Percentiles rank a stretch among this genome's conserved stretches.
phyloP scores from a whole-genome alignment of 2,888 invertebrate genomes.

The Parasteatoda lunata region DNA sequence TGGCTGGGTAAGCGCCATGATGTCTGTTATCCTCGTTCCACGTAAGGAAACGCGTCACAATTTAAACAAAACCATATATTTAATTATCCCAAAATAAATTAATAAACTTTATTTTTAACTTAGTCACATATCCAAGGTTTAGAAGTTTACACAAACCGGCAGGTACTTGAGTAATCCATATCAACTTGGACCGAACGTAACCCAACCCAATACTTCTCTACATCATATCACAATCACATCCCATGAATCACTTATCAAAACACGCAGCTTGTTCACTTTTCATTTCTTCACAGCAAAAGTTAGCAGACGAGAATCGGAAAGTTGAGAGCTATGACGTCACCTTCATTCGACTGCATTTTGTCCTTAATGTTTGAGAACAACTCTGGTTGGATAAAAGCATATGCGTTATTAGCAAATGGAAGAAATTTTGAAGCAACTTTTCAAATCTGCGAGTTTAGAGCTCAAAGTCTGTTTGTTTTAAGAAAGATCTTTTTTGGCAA shows the following conservation, averaged over 20 bases:
- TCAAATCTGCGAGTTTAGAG: too few relatives aligned
- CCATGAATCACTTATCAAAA: slow-evolving; percentile 32
- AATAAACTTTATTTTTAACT: slow-evolving; percentile 35
- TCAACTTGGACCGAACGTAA: slow-evolving; percentile 29
- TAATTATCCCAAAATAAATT: slow-evolving; percentile 22
- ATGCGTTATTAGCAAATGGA: too few relatives aligned
- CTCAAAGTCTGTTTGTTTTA: too few relatives aligned
- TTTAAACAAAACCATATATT: slow-evolving; percentile 54
- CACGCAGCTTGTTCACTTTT: slow-evolving; percentile 45
- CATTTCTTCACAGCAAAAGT: neutral
- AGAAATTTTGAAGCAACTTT: too few relatives aligned
- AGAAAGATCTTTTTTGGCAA: too few relatives aligned
- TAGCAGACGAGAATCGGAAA: too few relatives aligned
- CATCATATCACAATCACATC: slow-evolving; percentile 35
- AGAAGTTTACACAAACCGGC: slow-evolving; percentile 41
- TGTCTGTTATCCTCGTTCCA: slow-evolving; percentile 68
- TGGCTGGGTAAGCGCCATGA: slow-evolving; percentile 70
- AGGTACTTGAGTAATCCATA: slow-evolving; percentile 57
- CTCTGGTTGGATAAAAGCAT: too few relatives aligned
- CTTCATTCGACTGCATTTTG: too few relatives aligned
- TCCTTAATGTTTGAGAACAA: too few relatives aligned
- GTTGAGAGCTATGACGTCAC: too few relatives aligned
- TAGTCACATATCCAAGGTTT: slow-evolving; percentile 51
- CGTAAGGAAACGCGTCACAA: slow-evolving; percentile 68
- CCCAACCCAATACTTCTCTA: slow-evolving; percentile 54